A percentile compares a stretch with the other conserved stretches of the same genome.
phyloP scores from a whole-genome alignment of 2,888 invertebrate species.

The Dryocosmus kuriphilus region DNA sequence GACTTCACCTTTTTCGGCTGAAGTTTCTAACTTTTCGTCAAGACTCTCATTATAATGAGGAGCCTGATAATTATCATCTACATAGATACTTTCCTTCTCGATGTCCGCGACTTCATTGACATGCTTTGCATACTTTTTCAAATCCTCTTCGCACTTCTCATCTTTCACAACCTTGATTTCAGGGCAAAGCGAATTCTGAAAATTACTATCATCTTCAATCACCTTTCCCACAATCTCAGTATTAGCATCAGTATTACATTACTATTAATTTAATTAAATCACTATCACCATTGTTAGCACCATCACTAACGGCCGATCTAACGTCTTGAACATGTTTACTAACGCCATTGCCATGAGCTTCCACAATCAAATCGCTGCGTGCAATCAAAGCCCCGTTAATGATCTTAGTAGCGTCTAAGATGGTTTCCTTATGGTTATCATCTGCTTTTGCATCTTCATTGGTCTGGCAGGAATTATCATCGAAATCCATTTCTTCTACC shows the following conservation, averaged over 20 bases:
- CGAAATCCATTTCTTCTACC: slow-evolving; percentile 24
- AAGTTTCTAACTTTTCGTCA: not conserved
- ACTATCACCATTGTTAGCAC: slow-evolving; percentile 62
- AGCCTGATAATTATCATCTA: no score
- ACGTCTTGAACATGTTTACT: slow-evolving; percentile 25
- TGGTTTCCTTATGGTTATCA: slow-evolving; percentile 68
- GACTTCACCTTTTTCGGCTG: not conserved
- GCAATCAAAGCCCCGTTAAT: not conserved
- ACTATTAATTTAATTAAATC: not conserved
- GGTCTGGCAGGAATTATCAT: slow-evolving; percentile 20
- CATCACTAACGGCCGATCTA: slow-evolving; percentile 47
- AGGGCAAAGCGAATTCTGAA: slow-evolving; percentile 3
- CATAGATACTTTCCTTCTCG: slow-evolving; percentile 33
- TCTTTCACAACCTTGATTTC: slow-evolving; percentile 7
- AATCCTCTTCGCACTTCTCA: slow-evolving; percentile 4
- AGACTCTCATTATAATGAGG: no score
- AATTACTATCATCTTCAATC: slow-evolving; percentile 15
- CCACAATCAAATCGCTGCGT: not conserved
- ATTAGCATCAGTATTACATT: not conserved
- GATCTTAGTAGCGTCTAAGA: slow-evolving; percentile 31
- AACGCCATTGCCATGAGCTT: slow-evolving; percentile 41
- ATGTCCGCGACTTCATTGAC: slow-evolving; percentile 36
- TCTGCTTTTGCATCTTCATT: slow-evolving; percentile 11
- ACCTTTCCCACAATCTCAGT: not conserved
- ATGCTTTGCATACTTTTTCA: slow-evolving; percentile 36